Base-by-base conservation (phyloP, 2,797 vertebrate genomes). In the Streptopelia turtur region DNA sequence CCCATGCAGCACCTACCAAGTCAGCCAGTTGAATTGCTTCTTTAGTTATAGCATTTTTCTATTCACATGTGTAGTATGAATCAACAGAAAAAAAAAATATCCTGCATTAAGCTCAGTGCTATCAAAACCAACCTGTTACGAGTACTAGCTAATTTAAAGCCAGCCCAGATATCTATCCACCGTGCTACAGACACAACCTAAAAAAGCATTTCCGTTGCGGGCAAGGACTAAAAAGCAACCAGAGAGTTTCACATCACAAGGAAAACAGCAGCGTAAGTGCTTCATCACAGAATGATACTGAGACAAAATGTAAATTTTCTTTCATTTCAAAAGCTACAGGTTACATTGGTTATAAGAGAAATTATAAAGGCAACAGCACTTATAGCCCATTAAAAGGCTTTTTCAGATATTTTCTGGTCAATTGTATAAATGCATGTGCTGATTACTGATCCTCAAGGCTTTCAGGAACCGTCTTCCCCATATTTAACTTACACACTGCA, bases 381-480 rank as follows among this genome's bases (percentile, higher is more conserved):
- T 23, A 11, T 8, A 68, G 16, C 14, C 37, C n/a, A 31, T 37
- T 52, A 31, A 64, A 75, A 16, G 11, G 20, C 20, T 82, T 66
- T 66, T 66, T n/a, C 56, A 39, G 37, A 15, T 18, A 17, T 56
- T 65, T 30, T 13, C 24, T 1, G 6, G 47, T 22, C 45, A 21
- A 1, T 1, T 59, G 10, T 25, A 1, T 13, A 24, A 5, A 8
- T 2, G 11, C 3, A 0, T 6, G 0, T 2, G 15, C 13, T 64
- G 53, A 10, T 56, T 50, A n/a, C 41, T n/a, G 31, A 41, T 8
- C 37, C 63, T 57, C 16, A 6, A 30, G 43, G 74, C 30, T 60
- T 55, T 16, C 50, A 84, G 56, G 35, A 78, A 31, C 45, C 20
- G 20, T 13, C 31, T 27, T 52, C 41, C 37, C 41, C 20, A 5